A percentile compares a stretch with the other conserved stretches of the same genome.
Evolutionary conservation across 2,797 vertebrate species (phyloP).

Genomic region (Myiotriccus ornatus): DNA sequence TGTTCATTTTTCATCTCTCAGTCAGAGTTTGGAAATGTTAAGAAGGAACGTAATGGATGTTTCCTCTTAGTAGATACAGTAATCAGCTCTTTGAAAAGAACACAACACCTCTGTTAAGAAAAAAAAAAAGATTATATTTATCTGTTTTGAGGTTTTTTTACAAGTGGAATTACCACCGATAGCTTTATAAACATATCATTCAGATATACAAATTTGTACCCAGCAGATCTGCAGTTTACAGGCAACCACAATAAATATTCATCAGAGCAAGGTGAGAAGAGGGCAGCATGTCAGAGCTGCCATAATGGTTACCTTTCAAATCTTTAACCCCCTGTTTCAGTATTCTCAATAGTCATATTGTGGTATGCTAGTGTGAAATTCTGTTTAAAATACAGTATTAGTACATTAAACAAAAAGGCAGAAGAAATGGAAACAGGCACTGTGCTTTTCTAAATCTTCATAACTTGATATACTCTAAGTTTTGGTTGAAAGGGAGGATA

Average conservation of each 20-base stretch:
- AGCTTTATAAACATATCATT: neutral
- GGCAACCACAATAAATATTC: neutral
- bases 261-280: neutral
- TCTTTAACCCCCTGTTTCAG: neutral
- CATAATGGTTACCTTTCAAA: neutral
- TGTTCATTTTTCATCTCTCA: neutral
- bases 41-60: neutral
- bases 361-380: neutral
- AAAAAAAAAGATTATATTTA: neutral
- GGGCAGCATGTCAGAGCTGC: neutral
- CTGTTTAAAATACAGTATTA: neutral
- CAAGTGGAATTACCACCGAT: neutral
- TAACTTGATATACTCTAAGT: neutral
- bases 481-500: accelerated
- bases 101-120: neutral
- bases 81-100: neutral
- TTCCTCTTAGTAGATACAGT: neutral
- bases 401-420: neutral
- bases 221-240: neutral
- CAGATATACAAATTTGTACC: neutral
- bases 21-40: neutral
- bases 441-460: neutral
- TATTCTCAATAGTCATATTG: neutral
- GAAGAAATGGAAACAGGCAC: neutral
- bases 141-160: neutral